Conservation (phyloP, 2,797 vertebrate species). For the Peromyscus aztecus region DNA sequence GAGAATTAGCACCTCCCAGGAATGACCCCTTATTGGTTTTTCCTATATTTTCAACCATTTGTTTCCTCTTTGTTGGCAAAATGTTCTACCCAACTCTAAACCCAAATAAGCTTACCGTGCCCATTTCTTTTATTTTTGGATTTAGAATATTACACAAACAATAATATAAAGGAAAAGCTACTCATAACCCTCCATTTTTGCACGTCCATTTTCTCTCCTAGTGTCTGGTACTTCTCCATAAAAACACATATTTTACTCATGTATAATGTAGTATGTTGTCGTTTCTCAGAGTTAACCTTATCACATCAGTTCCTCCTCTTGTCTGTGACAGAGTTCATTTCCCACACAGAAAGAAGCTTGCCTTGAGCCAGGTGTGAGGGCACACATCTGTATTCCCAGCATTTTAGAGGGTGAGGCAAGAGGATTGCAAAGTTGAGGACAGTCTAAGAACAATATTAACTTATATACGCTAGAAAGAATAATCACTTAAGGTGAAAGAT, state of each 20-base stretch:
- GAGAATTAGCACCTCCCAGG: not conserved
- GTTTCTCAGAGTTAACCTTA: not conserved
- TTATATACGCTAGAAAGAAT: not conserved
- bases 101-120: not conserved
- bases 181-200: not conserved
- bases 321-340: not conserved
- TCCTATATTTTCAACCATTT: not conserved
- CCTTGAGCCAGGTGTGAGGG: not conserved
- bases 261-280: not conserved
- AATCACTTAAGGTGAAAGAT: not conserved
- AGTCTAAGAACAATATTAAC: not conserved
- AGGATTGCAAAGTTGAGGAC: not conserved
- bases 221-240: not conserved
- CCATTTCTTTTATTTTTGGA: not conserved
- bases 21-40: not conserved
- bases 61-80: not conserved
- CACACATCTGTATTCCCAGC: not conserved
- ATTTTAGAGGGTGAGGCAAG: not conserved
- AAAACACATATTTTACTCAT: not conserved
- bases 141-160: not conserved
- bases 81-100: not conserved
- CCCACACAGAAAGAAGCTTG: not conserved
- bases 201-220: not conserved
- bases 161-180: not conserved
- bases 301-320: not conserved